Conservation (phyloP, 2,888 invertebrate genomes). For the Platycheirus albimanus region DNA sequence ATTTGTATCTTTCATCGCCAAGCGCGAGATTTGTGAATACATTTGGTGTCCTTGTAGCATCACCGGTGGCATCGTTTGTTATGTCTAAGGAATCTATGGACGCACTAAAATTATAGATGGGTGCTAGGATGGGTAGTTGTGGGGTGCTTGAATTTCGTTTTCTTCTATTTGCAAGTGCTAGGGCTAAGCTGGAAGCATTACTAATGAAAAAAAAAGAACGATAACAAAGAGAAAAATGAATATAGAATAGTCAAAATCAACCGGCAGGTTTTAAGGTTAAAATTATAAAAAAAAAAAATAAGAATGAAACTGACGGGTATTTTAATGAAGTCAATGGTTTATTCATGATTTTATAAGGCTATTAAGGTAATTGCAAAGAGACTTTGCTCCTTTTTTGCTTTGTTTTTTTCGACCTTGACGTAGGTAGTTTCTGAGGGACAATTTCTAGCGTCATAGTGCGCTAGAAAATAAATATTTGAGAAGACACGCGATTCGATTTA, state of each 20-base stretch:
- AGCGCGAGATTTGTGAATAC: conserved; percentile 78
- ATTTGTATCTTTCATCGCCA: conserved; percentile 76
- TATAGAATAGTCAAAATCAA: conserved; percentile 25
- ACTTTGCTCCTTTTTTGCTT: too few relatives aligned
- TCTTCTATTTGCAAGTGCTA: conserved; percentile 75
- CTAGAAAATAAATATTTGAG: background rate
- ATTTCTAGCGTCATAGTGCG: background rate
- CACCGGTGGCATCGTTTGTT: conserved; percentile 4
- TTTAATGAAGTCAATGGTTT: background rate
- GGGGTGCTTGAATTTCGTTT: conserved; percentile 80
- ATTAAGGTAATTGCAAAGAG: background rate
- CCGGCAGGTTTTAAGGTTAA: background rate
- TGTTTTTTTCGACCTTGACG: conserved; percentile 5
- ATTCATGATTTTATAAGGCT: conserved; percentile 2
- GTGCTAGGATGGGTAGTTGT: conserved; percentile 59
- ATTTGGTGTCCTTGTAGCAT: conserved; percentile 59
- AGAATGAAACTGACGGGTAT: background rate
- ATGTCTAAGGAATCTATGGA: conserved; percentile 41
- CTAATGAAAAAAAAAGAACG: conserved; percentile 58
- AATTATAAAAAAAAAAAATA: conserved; percentile 5
- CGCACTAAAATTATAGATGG: conserved; percentile 62
- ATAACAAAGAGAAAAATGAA: conserved; percentile 52
- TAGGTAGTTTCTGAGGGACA: background rate
- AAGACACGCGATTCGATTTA: conserved; percentile 38
- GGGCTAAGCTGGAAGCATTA: conserved; percentile 77